Evolutionary conservation across 2,888 invertebrate species (phyloP).

Genomic region (Hydrotaea cyrtoneurina): DNA sequence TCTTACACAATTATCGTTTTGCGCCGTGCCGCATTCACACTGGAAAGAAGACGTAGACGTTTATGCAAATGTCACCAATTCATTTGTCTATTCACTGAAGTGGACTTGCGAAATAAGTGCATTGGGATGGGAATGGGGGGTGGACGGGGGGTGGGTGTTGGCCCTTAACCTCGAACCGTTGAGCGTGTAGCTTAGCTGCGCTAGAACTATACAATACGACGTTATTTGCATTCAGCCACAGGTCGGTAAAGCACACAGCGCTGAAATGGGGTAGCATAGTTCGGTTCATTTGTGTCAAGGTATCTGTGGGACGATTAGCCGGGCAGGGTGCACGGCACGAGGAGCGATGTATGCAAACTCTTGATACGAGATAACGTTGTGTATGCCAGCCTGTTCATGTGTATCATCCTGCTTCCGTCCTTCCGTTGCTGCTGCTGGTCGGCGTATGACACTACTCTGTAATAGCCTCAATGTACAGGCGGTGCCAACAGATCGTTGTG

Average conservation of each 20-base stretch:
- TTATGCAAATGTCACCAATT: conserved; percentile 51
- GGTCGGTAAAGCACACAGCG: neutral
- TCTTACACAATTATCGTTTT: too few relatives aligned
- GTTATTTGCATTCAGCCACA: neutral
- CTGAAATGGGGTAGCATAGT: neutral
- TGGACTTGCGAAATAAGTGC: neutral
- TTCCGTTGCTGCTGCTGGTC: neutral
- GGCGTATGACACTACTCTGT: too few relatives aligned
- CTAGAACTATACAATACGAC: conserved; percentile 5
- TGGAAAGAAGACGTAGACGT: conserved; percentile 43
- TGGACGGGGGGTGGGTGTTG: neutral
- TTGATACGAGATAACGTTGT: neutral
- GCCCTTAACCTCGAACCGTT: conserved; percentile 14
- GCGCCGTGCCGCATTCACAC: too few relatives aligned
- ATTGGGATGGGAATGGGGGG: neutral
- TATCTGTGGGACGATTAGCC: too few relatives aligned
- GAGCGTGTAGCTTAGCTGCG: neutral
- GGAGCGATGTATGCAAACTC: too few relatives aligned
- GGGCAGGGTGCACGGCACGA: too few relatives aligned
- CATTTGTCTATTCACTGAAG: conserved; percentile 5
- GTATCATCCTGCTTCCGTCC: conserved; percentile 17
- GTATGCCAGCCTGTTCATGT: neutral
- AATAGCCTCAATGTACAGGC: neutral
- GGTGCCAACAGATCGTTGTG: neutral
- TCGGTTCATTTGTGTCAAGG: too few relatives aligned